These are phyloP conservation scores for Venustaconcha ellipsiformis DNA, from an alignment of 1,140 invertebrate genomes.

Conservation along the genomic window DNA sequence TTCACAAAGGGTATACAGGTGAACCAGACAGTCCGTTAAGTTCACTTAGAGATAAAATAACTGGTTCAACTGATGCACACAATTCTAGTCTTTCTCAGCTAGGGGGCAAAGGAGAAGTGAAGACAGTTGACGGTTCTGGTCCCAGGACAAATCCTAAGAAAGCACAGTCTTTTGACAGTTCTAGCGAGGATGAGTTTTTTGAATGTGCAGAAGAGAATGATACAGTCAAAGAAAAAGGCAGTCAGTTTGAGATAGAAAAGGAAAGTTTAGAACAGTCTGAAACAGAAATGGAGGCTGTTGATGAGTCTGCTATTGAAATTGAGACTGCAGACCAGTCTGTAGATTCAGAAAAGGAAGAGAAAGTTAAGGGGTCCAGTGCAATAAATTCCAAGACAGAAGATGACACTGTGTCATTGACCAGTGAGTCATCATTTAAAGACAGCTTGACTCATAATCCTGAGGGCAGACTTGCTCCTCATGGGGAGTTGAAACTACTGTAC, in stretches of 20 bases:
- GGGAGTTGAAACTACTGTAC: slow-evolving; percentile 56
- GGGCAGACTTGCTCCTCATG: slow-evolving; percentile 78
- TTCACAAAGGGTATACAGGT: slow-evolving; percentile 46
- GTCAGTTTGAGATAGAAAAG: slow-evolving; percentile 3
- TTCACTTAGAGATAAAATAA: slow-evolving; percentile 8
- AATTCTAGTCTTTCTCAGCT: no score
- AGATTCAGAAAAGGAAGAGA: not conserved
- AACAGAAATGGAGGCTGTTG: slow-evolving; percentile 21
- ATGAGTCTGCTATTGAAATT: not conserved
- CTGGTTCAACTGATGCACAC: no score
- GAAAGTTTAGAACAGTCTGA: slow-evolving; percentile 11
- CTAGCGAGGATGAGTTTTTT: slow-evolving; percentile 79
- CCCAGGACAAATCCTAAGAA: no score
- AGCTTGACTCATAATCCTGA: slow-evolving; percentile 71
- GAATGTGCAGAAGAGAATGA: slow-evolving; percentile 75
- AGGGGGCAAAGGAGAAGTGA: no score
- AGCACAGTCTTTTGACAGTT: slow-evolving; percentile 42
- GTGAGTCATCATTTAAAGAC: slow-evolving; percentile 49
- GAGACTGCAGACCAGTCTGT: slow-evolving; percentile 6
- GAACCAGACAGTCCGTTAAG: slow-evolving; percentile 18
- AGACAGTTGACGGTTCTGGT: no score
- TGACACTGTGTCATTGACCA: slow-evolving; percentile 18
- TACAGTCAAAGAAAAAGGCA: slow-evolving; percentile 12
- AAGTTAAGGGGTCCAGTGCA: no score
- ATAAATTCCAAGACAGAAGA: no score